phyloP scores from a whole-genome alignment of 2,888 invertebrate genomes.

The Ophion ventricosus region DNA sequence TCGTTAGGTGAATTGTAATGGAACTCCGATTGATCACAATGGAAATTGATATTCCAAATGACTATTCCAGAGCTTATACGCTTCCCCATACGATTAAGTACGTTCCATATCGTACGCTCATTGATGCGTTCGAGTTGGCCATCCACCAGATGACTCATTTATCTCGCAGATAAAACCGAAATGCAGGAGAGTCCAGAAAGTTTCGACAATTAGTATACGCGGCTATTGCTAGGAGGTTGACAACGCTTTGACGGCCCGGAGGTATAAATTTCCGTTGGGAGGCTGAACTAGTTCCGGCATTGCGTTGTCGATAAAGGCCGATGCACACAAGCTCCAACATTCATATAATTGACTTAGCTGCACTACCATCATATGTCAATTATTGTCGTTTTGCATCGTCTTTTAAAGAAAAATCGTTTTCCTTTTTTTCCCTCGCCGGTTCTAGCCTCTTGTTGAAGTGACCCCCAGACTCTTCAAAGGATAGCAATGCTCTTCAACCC shows the following conservation, averaged over 20 bases:
- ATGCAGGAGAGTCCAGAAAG: neutral
- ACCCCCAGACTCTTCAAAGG: constrained; percentile 51
- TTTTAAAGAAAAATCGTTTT: neutral
- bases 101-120: neutral
- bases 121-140: neutral
- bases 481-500: constrained; percentile 53
- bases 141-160: neutral
- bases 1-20: constrained; percentile 24
- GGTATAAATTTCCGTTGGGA: neutral
- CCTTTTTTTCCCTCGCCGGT: constrained; percentile 59
- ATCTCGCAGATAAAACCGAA: neutral
- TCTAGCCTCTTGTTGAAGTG: neutral
- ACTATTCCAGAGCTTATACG: constrained; percentile 15
- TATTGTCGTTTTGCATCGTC: neutral
- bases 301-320: neutral
- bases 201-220: neutral
- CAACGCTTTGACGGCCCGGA: neutral
- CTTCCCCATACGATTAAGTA: neutral
- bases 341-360: neutral
- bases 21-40: constrained; percentile 21
- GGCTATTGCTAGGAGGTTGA: neutral
- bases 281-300: neutral
- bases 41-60: constrained; percentile 28
- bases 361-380: neutral
- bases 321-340: neutral